phyloP scores from a whole-genome alignment of 2,113 vertebrate genomes.

The Tragulus kanchil region DNA sequence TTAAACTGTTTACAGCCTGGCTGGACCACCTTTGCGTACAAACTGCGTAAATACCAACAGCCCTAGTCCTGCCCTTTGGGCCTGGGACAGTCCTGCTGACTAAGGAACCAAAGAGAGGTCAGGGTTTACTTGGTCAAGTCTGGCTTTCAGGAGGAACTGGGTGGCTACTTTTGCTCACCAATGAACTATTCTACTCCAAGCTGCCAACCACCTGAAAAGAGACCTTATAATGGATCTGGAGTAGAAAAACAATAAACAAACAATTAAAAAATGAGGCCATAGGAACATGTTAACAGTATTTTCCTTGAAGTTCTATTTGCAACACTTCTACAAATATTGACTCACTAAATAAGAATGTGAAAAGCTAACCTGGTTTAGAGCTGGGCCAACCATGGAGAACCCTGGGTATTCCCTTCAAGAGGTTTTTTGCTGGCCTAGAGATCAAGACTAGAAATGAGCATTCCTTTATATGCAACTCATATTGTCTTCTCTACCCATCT shows the following conservation, averaged over 20 bases:
- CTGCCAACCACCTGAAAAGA: background rate
- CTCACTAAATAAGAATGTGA: conserved; percentile 31
- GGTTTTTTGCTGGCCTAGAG: background rate
- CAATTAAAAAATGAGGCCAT: background rate
- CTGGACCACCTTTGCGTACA: background rate
- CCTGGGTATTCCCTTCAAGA: background rate
- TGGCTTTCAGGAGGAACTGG: background rate
- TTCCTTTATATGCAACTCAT: background rate
- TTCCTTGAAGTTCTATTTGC: conserved; percentile 50
- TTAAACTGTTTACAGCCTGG: background rate
- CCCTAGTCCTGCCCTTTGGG: background rate
- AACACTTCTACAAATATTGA: conserved; percentile 66
- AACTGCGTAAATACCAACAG: fast-evolving
- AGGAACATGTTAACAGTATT: background rate
- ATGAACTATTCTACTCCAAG: background rate
- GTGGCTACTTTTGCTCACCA: background rate
- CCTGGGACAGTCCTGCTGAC: background rate
- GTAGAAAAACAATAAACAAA: conserved; percentile 23
- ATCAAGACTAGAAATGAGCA: background rate
- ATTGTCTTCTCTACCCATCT: background rate
- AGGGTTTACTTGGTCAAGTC: background rate
- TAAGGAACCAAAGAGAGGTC: background rate
- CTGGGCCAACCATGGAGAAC: background rate
- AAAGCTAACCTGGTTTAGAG: conserved; percentile 27
- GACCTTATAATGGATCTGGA: background rate